Evolutionary conservation across 2,888 invertebrate species (phyloP), one percentile per base, ranked within the genome.

Genomic region (Archips xylosteana): DNA sequence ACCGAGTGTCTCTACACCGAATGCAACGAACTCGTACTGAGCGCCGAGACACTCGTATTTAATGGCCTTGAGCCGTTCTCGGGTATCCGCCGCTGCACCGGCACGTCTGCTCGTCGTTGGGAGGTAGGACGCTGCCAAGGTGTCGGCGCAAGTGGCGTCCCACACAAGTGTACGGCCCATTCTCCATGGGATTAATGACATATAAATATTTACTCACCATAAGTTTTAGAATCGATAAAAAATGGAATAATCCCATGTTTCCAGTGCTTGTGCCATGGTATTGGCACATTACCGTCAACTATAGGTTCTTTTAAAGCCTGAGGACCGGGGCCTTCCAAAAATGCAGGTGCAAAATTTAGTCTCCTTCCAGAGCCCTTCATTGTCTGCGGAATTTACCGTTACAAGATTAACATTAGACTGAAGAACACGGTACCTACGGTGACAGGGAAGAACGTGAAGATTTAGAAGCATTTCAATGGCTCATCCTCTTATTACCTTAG

Each of bases 181-280:
- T n/a, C n/a, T n/a, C n/a, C n/a, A n/a, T n/a, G n/a, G n/a, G n/a
- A n/a, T n/a, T n/a, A n/a, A n/a, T n/a, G n/a, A n/a, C n/a, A n/a
- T n/a, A n/a, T n/a, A n/a, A 54, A 15, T 32, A 32, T 57, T 5
- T 54, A 77, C 80, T 78, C 80, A 89, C 93, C 93, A 71, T 94
- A 93, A 45, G 89, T 90, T 71, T 83, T 92, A 2, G 89, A 80
- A 73, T 94, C 92, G 12, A 93, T 92, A 72, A 87, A 93, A 75
- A 87, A 94, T 0, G 93, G 93, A 2, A 94, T 79, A 3, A 94
- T 89, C 51, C 89, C 92, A 63, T 87, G 83, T 23, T 79, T 84
- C 88, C 92, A 93, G 23, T 81, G 78, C 75, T 88, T 89, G n/a
- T 78, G 82, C 81, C 86, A 83, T 0, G 77, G 76, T 5, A 81